Percentiles rank a stretch among this genome's conserved stretches.
These are phyloP conservation scores for Prietella phreatophila DNA, from an alignment of 2,113 vertebrate genomes.

Conservation along the genomic window DNA sequence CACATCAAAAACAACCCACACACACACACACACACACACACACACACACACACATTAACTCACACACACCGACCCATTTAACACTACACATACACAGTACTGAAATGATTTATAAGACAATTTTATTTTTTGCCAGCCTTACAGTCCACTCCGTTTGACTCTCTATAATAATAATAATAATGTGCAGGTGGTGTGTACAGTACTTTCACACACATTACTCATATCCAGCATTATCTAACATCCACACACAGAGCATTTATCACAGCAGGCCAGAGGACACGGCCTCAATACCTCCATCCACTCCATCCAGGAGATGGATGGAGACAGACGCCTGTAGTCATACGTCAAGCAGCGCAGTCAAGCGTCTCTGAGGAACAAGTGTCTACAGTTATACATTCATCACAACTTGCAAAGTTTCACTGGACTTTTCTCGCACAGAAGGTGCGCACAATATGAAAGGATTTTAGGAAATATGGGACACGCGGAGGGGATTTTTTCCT, in stretches of 20 bases:
- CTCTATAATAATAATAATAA: slow-evolving; percentile 65
- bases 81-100: slow-evolving; percentile 3
- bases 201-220: slow-evolving; percentile 82
- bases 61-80: neutral
- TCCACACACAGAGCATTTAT: slow-evolving; percentile 89
- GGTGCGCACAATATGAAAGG: neutral
- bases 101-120: slow-evolving; percentile 64
- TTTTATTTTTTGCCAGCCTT: slow-evolving; percentile 60
- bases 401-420: slow-evolving; percentile 77
- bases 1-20: slow-evolving; percentile 39
- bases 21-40: neutral
- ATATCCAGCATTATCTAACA: slow-evolving; percentile 88
- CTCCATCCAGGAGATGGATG: slow-evolving; percentile 94
- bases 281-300: slow-evolving; percentile 86
- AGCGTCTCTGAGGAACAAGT: slow-evolving; percentile 52
- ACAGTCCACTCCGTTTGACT: slow-evolving; percentile 48
- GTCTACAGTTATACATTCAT: slow-evolving; percentile 52
- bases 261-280: slow-evolving; percentile 89
- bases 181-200: slow-evolving; percentile 56
- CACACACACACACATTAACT: slow-evolving; percentile 1
- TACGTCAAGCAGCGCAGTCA: slow-evolving; percentile 81
- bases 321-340: slow-evolving; percentile 80
- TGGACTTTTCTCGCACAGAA: neutral
- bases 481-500: neutral
- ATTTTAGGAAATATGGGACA: neutral